Evolutionary conservation across 2,113 vertebrate genomes (phyloP), one percentile per base, ranked within the genome.

Genomic region (Cranoglanis bouderius): DNA sequence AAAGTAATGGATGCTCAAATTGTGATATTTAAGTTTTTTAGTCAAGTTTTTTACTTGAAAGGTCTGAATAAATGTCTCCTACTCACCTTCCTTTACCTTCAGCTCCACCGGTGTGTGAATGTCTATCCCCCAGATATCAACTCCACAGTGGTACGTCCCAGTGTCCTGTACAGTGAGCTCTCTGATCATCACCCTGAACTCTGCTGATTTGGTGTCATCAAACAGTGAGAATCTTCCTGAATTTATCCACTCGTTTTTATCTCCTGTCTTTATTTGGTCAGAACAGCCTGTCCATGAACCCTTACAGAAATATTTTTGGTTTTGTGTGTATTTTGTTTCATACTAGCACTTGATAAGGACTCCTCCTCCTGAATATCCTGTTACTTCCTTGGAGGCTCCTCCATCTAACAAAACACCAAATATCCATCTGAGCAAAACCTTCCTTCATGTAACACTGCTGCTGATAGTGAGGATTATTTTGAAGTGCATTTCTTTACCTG

Each of bases 111-210:
- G 0, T 80, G 46, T 80, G 29, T 53, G 3, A 32, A 18, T 19
- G 14, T 80, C 74, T 0, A 0, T 49, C 1, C 0, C 0, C 7
- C 0, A 6, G 29, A 1, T 40, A 38, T 82, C 35, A 63, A 70
- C 63, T 70, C 7, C 61, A 65, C 77, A 87, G 0, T 29, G 9
- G 46, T 87, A 82, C 43, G 0, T 70, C 29, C 61, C 77, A 53
- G 77, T 84, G 77, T 80, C 77, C 77, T 53, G 6, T 53, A 80
- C 46, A 80, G 29, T 80, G 77, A 80, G 21, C 24, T 53, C 46
- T 80, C 77, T 80, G 77, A 80, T 80, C 77, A 80, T 80, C 77
- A 80, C 77, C 14, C 46, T 8, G 77, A 80, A 53, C 77, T n/a
- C 46, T 19, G 46, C 6, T 32, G 77, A 75, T 26, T 12, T 43